Evolutionary conservation across 1,140 invertebrate species (phyloP), one percentile per base, ranked within the genome.

Genomic region (Nasonia vitripennis): DNA sequence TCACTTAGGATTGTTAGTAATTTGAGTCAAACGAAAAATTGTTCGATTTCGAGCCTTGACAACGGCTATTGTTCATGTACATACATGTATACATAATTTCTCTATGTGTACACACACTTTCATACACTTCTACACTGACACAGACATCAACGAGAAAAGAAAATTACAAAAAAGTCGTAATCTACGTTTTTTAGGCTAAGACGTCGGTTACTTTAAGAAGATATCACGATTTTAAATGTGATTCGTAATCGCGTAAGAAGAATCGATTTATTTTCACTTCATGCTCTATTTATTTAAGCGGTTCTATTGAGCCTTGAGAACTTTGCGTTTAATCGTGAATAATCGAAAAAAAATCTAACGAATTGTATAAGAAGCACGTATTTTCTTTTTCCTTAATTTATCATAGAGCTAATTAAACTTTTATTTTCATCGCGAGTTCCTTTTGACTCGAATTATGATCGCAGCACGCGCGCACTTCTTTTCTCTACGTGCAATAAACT

Each of bases 81-180:
- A 84, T 85, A 86, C 45, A 85, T 81, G 71, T 85, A 86, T 78
- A 81, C 81, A 86, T 83, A 83, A 85, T 86, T 74, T 86, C 31
- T 83, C 77, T 87, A 81, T 77, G 73, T 86, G 84, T 83, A 81
- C 51, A 78, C 73, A 78, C 51, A 55, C 17, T 86, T 23, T 31
- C 67, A 79, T 71, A 83, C 41, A 86, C 27, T 74, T 86, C 34
- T 41, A 71, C 67, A 75, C 41, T 67, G 67, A 75, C 37, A 67
- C 27, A 77, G 41, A 81, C n/a, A 68, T 74, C 27, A 75, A 73
- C 41, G 71, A 75, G 48, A 55, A 37, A 80, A 51, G 74, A 55
- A 45, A 74, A 17, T 75, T 80, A 31, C 23, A 79, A 77, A 62
- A 85, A 85, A 27, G 23, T 37, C 7, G 48, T 85, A 74, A 74